Evolutionary conservation across 2,113 vertebrate genomes (phyloP), one percentile per base, ranked within the genome.

Genomic region (Aphelocoma coerulescens): DNA sequence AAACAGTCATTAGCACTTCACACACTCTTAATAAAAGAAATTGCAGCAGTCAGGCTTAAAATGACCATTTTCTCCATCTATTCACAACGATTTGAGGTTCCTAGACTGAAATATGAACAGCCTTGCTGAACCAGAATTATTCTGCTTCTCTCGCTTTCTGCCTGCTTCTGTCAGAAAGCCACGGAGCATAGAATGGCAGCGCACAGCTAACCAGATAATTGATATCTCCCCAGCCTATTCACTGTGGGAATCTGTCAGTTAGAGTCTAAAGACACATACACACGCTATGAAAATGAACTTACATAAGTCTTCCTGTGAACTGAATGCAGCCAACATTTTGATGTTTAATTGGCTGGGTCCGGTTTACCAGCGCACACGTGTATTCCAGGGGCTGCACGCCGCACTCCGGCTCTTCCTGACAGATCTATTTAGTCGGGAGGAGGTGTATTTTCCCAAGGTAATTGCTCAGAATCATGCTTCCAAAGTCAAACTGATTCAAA

Each of bases 151-250:
- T 95, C 91, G 72, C 88, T 95, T 91, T 95, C 96, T 94, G 97
- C 93, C 96, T 85, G 85, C 91, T 97, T 97, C 98, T 98, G 98
- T 98, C 98, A 98, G 95, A 96, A 96, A 98, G 97, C 79, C 93
- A 91, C 27, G 15, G 95, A 97, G 97, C 97, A 91, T 96, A 96
- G 95, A 95, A 95, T 77, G 24, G 97, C 97, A 96, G 97, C 13
- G 94, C 98, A 98, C 97, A 97, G 97, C 98, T 98, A 98, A 98
- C 97, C 97, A 94, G 95, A 98, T 98, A 98, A 98, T 98, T 98
- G 98, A 98, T 98, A 98, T 97, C 98, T 98, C 97, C 97, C 97
- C 61, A 88, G 96, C 95, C 97, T 97, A 96, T 94, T 98, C 98
- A 94, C 96, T 73, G 97, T 96, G 96, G 97, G 97, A 93, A 98